Base-by-base conservation (phyloP, 2,797 vertebrate genomes). In the Tokudaia muenninki region DNA sequence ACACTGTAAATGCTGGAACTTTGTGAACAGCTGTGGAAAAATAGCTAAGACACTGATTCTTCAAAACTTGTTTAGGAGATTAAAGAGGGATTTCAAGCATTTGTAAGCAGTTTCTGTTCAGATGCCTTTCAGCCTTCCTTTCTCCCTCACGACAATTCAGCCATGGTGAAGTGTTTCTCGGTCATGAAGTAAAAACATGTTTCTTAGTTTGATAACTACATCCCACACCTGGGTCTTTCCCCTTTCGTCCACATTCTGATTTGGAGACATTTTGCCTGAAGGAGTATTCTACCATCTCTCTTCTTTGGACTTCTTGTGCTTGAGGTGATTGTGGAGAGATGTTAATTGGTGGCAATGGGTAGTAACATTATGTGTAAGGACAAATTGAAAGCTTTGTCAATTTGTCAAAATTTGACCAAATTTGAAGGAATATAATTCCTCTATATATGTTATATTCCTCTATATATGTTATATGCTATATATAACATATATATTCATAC, bases 81-180 rank as follows among this genome's bases (percentile, higher is more conserved):
- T 97, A 97, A 95, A 95, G 92, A 95, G 95, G 82, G 83, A 96
- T 97, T 98, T 95, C 96, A 94, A 97, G 94, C 87, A 86, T 97
- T 96, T 93, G 95, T 93, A 97, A 97, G 94, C 96, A 97, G 94
- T 97, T 97, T 97, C 95, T 94, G 75, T 95, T 92, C 87, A 95
- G 94, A 89, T 91, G 91, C 74, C 93, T 97, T 97, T 96, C 89
- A 95, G 65, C 61, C 70, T 84, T 93, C 78, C 82, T 96, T 80
- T 84, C 80, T 94, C 63, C 70, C 77, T 91, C 92, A 82, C 67
- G 75, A 89, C 82, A 92, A 89, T 96, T 95, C 41, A 44, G 82
- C 90, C 96, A 61, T 93, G 82, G 92, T 92, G 83, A 93, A 93
- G 61, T 47, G 86, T 92, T 90, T 95, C 92, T 95, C 31, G 90